A percentile compares a stretch with the other conserved stretches of the same genome.
phyloP scores from a whole-genome alignment of 2,113 vertebrate species.

The Hymenochirus boettgeri region DNA sequence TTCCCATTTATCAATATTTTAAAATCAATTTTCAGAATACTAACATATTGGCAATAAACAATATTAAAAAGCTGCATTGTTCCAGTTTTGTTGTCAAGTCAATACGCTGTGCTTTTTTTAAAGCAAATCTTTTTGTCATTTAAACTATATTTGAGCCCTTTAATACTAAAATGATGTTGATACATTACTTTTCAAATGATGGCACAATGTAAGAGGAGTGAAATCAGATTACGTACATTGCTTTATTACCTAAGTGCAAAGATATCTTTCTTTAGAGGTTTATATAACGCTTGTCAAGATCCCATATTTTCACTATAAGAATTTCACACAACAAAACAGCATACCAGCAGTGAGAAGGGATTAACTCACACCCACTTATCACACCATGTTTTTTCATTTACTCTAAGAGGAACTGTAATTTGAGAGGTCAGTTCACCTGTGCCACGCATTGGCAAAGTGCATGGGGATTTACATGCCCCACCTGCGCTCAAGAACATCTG shows the following conservation, averaged over 20 bases:
- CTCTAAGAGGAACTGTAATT: constrained; percentile 33
- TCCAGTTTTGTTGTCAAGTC: constrained; percentile 61
- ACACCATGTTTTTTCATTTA: constrained; percentile 43
- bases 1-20: too few species aligned
- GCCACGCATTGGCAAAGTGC: constrained; percentile 9
- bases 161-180: constrained; percentile 64
- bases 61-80: constrained; percentile 51
- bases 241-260: too few species aligned
- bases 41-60: too few species aligned
- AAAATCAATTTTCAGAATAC: not conserved
- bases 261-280: constrained; percentile 43
- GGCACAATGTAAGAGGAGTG: constrained; percentile 56
- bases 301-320: constrained; percentile 49
- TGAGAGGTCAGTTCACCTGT: constrained; percentile 26
- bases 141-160: constrained; percentile 64
- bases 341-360: constrained; percentile 41
- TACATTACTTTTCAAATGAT: constrained; percentile 63
- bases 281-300: constrained; percentile 54
- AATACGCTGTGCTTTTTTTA: constrained; percentile 69
- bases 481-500: constrained; percentile 17
- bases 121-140: constrained; percentile 61
- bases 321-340: constrained; percentile 46
- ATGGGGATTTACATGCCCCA: not conserved
- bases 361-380: constrained; percentile 50
- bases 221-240: too few species aligned